A percentile compares a stretch with the other conserved stretches of the same genome.
Conservation (phyloP, 2,797 vertebrate species). For the Sandelia bainsii region DNA sequence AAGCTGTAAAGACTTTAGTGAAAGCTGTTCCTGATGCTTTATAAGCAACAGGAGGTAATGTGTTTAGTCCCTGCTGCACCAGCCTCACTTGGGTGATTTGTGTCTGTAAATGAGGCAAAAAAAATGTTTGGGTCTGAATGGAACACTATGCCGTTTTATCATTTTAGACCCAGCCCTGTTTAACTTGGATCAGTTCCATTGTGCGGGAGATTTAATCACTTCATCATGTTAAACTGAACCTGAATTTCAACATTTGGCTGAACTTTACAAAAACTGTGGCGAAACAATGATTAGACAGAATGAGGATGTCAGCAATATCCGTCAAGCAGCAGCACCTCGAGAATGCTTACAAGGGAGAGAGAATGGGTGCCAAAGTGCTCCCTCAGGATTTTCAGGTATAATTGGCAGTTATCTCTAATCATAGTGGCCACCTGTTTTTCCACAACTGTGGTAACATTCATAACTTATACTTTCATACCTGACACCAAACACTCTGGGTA, state of each 20-base stretch:
- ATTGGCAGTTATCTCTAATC: conserved; percentile 80
- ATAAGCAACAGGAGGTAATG: conserved; percentile 47
- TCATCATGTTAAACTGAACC: conserved; percentile 32
- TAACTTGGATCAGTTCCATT: conserved; percentile 36
- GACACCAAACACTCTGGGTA: conserved; percentile 55
- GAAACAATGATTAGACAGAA: conserved; percentile 51
- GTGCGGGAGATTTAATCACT: conserved; percentile 27
- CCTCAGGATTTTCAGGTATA: conserved; percentile 69
- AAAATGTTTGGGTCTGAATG: conserved; percentile 31
- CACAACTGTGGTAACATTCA: conserved; percentile 66
- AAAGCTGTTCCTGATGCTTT: conserved; percentile 20
- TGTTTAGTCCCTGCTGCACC: conserved; percentile 36
- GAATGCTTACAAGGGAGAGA: conserved; percentile 41
- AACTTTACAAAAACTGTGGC: conserved; percentile 28
- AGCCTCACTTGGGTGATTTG: conserved; percentile 51
- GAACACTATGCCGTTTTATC: conserved; percentile 32
- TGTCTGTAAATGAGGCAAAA: conserved; percentile 47
- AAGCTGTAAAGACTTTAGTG: conserved; percentile 20
- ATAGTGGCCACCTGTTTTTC: conserved; percentile 79
- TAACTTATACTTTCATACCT: conserved; percentile 69
- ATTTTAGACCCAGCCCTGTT: conserved; percentile 31
- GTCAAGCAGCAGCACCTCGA: conserved; percentile 35
- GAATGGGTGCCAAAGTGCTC: conserved; percentile 62
- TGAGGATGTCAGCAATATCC: conserved; percentile 52
- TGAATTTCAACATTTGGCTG: conserved; percentile 39